Evolutionary conservation across 2,888 invertebrate genomes (phyloP).

Genomic region (Pseudanteris insignis): DNA sequence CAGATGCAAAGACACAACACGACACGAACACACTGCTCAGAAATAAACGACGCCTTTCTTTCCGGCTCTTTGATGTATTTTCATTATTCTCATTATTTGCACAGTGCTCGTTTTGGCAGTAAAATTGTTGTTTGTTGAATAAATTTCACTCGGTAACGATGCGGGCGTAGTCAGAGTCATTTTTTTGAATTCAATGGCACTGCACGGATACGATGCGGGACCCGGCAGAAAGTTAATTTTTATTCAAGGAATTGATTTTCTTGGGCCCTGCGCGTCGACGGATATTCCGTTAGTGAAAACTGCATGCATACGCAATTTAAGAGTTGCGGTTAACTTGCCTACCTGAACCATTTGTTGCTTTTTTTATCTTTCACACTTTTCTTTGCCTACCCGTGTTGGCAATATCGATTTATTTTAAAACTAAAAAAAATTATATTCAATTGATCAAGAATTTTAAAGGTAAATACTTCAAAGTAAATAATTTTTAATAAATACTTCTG

Average conservation of each 20-base stretch:
- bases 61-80: slow-evolving; percentile 33
- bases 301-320: no score
- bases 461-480: no score
- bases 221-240: slow-evolving; percentile 44
- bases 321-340: not conserved
- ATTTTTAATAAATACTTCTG: no score
- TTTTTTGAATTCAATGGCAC: slow-evolving; percentile 31
- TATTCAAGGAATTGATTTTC: slow-evolving; percentile 42
- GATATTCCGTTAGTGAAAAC: slow-evolving; percentile 12
- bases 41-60: no score
- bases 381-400: no score
- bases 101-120: slow-evolving; percentile 18
- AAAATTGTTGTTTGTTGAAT: slow-evolving; percentile 42
- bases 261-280: slow-evolving; percentile 12
- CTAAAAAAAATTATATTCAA: no score
- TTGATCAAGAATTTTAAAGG: no score
- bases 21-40: no score
- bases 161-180: slow-evolving; percentile 36
- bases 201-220: slow-evolving; percentile 37
- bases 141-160: slow-evolving; percentile 40
- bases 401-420: no score
- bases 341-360: no score
- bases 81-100: slow-evolving; percentile 40
- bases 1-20: no score
- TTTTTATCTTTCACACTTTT: not conserved